These are phyloP conservation scores for Iselma pallidipennis DNA, from an alignment of 2,888 invertebrate species.

Conservation along the genomic window DNA sequence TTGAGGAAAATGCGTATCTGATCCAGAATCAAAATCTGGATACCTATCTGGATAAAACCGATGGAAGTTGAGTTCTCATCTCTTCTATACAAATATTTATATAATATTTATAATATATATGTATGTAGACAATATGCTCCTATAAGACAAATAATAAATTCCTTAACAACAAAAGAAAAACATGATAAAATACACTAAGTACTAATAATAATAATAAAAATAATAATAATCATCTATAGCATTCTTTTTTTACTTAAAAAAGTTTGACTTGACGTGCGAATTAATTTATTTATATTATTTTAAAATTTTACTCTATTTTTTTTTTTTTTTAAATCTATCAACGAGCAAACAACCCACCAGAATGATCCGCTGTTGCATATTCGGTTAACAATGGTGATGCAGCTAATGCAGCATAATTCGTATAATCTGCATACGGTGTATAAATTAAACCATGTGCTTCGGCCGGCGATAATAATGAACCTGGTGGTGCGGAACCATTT, in stretches of 20 bases:
- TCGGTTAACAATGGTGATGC: conserved; percentile 81
- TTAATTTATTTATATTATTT: not conserved
- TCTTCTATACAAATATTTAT: not conserved
- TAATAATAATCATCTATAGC: not conserved
- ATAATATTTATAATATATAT: not conserved
- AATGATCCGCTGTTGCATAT: conserved; percentile 86
- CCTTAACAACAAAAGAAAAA: conserved; percentile 20
- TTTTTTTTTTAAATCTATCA: conserved; percentile 54
- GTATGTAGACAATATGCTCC: not conserved
- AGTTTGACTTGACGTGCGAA: too few species aligned
- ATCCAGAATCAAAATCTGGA: too few species aligned
- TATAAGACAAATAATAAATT: conserved; percentile 12
- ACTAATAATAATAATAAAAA: conserved; percentile 8
- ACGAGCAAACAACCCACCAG: conserved; percentile 93
- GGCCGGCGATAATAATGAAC: conserved; percentile 66
- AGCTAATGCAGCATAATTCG: conserved; percentile 84
- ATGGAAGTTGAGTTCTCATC: not conserved
- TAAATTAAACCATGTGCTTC: conserved; percentile 86
- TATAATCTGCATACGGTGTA: conserved; percentile 86
- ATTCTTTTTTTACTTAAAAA: not conserved
- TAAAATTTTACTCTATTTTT: not conserved
- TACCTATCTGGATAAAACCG: too few species aligned
- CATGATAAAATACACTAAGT: conserved; percentile 23
- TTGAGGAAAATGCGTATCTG: not conserved
- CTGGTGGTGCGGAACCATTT: conserved; percentile 68